Base-by-base conservation (phyloP, 2,797 vertebrate genomes). In the Trichosurus vulpecula region DNA sequence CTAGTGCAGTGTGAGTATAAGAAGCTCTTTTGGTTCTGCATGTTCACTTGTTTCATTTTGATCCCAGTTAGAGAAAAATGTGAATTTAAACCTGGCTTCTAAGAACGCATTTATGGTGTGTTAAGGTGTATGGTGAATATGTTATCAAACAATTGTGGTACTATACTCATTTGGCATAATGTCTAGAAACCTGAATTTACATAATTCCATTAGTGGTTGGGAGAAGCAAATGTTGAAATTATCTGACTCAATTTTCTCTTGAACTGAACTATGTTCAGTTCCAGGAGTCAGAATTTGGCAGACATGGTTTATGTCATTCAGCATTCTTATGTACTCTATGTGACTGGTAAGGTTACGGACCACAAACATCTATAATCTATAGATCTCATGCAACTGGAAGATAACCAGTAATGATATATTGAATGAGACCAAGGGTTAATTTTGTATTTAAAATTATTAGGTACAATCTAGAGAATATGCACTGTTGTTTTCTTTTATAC, bases 31-130 rank as follows among this genome's bases (percentile, higher is more conserved):
- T 96, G 96, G 97, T 98, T 97, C 96, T 98, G 98, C 98, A 98
- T 98, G 98, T 98, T 98, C 95, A 97, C 96, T 96, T 97, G 94
- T 98, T 97, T 96, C 97, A 96, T 98, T 98, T 98, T 97, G 98
- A 93, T 98, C 97, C 98, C 97, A 97, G 96, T 96, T 94, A 98
- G 96, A 98, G 98, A 96, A 98, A 97, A 97, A 30, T 93, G 94
- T 97, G 97, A 96, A 91, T 97, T 55, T 94, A 52, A 93, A 93
- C 96, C 94, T 93, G 95, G 97, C 97, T 97, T 97, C 53, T 98
- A 98, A 98, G 98, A 98, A 98, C 52, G 1, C 98, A 98, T 98
- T 98, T 98, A 97, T 96, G 97, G 92, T 97, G 97, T 94, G 16
- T 96, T 96, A 98, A 87, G 93, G 95, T 98, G 97, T 98, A 96